Conservation (phyloP, 2,113 vertebrate genomes). For the Tetrao urogallus region DNA sequence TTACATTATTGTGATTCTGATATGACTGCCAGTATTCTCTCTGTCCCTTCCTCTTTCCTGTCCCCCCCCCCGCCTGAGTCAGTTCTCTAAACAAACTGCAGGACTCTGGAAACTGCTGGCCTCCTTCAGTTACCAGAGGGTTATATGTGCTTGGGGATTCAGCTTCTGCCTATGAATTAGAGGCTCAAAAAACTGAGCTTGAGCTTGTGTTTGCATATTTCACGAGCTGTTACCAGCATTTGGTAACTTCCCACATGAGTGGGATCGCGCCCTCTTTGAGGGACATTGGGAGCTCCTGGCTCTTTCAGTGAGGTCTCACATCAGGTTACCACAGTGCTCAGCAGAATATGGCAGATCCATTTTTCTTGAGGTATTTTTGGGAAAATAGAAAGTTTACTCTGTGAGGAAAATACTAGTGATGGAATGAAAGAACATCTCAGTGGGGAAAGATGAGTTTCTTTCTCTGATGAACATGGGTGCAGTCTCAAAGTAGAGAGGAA, state of each 20-base stretch:
- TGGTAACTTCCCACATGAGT: not conserved
- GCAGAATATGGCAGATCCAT: not conserved
- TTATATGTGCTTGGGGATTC: accelerated
- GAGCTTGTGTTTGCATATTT: not conserved
- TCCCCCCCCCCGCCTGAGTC: not conserved
- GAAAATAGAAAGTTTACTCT: not conserved
- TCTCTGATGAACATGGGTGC: not conserved
- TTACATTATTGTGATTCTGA: slow-evolving; percentile 16
- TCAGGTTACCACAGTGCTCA: not conserved
- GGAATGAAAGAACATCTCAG: not conserved
- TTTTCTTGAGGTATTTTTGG: not conserved
- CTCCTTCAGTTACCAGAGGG: not conserved
- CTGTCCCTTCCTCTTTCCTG: not conserved
- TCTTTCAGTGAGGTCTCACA: not conserved
- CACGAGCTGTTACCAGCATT: not conserved
- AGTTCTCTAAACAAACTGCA: slow-evolving; percentile 1
- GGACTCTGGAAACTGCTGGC: not conserved
- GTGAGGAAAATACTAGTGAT: not conserved
- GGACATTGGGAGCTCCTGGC: not conserved
- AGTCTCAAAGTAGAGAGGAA: accelerated
- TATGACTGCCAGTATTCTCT: not conserved
- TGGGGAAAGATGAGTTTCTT: not conserved
- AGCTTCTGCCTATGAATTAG: not conserved
- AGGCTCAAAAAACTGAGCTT: not conserved
- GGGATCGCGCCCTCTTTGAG: not conserved